Evolutionary conservation across 2,797 vertebrate genomes (phyloP).

Genomic region (Anas bernieri): DNA sequence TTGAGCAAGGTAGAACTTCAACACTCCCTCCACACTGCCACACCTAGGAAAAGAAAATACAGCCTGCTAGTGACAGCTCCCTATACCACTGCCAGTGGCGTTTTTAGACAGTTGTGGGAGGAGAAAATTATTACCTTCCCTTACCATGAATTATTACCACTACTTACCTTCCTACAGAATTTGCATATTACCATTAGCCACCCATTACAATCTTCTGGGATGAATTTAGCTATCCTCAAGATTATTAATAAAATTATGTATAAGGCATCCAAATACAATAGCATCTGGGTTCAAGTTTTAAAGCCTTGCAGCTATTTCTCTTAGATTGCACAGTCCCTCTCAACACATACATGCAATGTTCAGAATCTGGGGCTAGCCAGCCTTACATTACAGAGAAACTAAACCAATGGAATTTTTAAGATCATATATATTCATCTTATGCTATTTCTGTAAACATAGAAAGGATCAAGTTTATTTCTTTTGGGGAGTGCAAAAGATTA

Average conservation of each 20-base stretch:
- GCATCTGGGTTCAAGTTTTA: not conserved
- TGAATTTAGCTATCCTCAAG: not conserved
- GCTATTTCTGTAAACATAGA: not conserved
- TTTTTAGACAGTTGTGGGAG: not conserved
- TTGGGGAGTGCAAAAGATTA: not conserved
- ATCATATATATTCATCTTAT: not conserved
- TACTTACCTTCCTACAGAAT: not conserved
- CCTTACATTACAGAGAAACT: not conserved
- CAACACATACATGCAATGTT: rapidly evolving
- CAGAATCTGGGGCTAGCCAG: not conserved
- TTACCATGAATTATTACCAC: not conserved
- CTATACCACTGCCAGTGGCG: not conserved
- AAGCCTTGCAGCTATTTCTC: not conserved
- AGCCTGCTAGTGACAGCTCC: not conserved
- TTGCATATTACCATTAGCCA: not conserved
- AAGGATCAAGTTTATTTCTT: not conserved
- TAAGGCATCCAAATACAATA: not conserved
- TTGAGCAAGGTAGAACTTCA: conserved; percentile 95
- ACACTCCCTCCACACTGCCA: conserved; percentile 97
- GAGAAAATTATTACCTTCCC: not conserved
- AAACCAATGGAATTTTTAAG: not conserved
- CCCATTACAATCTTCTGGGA: not conserved
- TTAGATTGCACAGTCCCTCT: not conserved
- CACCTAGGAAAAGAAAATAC: conserved; percentile 78
- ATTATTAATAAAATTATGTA: not conserved